phyloP scores from a whole-genome alignment of 2,888 invertebrate genomes.

The Leuctra nigra region DNA sequence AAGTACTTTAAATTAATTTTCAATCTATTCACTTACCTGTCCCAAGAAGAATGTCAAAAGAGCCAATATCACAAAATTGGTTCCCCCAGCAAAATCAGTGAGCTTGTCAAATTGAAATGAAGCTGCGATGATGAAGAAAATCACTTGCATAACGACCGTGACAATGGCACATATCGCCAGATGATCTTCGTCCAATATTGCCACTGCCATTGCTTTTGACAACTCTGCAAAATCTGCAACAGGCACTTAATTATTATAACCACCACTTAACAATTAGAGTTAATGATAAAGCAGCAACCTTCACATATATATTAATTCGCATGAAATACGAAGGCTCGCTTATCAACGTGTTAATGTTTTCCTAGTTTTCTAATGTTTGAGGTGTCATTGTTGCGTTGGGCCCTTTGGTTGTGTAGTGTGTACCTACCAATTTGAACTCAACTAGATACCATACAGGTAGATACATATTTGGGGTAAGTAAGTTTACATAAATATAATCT shows the following conservation, averaged over 20 bases:
- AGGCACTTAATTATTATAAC: neutral
- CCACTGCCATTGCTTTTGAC: constrained; percentile 54
- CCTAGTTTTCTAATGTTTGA: neutral
- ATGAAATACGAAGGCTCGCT: too few species aligned
- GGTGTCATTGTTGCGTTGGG: too few species aligned
- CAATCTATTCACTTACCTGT: too few species aligned
- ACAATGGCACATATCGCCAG: constrained; percentile 82
- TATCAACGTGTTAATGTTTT: too few species aligned
- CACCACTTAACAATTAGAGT: neutral
- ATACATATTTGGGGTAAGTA: too few species aligned
- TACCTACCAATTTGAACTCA: too few species aligned
- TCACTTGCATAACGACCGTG: constrained; percentile 74
- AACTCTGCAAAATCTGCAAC: neutral
- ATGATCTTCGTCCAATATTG: constrained; percentile 74
- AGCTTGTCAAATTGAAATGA: constrained; percentile 83
- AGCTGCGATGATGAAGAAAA: constrained; percentile 82
- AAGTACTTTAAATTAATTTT: too few species aligned
- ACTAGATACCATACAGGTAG: too few species aligned
- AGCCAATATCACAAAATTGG: constrained; percentile 86
- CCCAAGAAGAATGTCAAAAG: constrained; percentile 81
- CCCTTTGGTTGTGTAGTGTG: too few species aligned
- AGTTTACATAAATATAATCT: too few species aligned
- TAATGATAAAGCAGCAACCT: neutral
- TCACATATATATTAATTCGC: too few species aligned
- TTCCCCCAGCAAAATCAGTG: constrained; percentile 89